phyloP scores from a whole-genome alignment of 2,113 vertebrate genomes.

The Rhinolophus sinicus region DNA sequence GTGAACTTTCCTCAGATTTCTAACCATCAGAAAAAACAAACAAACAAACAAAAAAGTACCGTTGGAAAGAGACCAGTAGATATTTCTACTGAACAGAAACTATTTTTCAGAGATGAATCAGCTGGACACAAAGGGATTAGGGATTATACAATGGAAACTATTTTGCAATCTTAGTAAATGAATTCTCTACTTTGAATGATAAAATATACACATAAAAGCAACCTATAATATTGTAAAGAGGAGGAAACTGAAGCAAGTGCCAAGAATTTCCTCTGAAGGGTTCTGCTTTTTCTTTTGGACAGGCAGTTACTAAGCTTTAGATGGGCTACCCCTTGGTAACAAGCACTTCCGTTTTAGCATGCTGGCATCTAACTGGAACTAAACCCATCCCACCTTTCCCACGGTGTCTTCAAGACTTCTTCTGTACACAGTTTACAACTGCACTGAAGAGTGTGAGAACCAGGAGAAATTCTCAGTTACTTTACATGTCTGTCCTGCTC shows the following conservation, averaged over 20 bases:
- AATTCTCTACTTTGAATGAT: background rate
- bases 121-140: background rate
- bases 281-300: background rate
- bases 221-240: background rate
- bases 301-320: background rate
- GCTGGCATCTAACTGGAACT: background rate
- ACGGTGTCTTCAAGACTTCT: background rate
- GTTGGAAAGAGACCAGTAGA: background rate
- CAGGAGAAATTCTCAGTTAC: background rate
- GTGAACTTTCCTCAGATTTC: slow-evolving; percentile 42
- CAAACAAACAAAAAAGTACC: too few species aligned
- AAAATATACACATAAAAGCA: slow-evolving; percentile 4
- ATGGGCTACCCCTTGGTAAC: background rate
- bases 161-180: background rate
- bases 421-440: background rate
- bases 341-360: background rate
- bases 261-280: slow-evolving; percentile 3
- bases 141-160: background rate
- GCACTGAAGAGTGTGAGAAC: background rate
- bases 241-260: background rate
- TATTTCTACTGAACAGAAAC: background rate
- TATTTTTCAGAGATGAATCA: slow-evolving; percentile 10
- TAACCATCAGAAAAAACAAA: background rate
- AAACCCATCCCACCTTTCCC: background rate
- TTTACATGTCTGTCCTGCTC: background rate